Base-by-base conservation (phyloP, 1,140 invertebrate species). In the Rhynchophorus ferrugineus region DNA sequence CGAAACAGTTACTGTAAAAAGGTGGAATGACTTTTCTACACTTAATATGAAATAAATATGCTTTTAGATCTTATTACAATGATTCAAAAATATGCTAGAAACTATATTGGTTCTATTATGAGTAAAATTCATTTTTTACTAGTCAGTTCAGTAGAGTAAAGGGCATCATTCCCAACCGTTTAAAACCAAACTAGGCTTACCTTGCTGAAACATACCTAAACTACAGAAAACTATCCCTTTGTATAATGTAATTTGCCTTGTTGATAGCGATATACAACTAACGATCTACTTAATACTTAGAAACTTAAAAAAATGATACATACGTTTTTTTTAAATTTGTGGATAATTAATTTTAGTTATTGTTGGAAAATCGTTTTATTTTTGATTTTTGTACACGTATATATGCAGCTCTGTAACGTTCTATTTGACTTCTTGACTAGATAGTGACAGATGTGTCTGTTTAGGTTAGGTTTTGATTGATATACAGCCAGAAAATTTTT, bases 161-260 rank as follows among this genome's bases (percentile, higher is more conserved):
- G n/a, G n/a, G n/a, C n/a, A n/a, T n/a, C 50, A 39, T 53, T 43
- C 38, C 50, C 29, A 46, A 22, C 50, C 43, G 50, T 53, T 45
- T 38, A 53, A 53, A 53, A 42, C 50, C 50, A 43, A 17, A 36
- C 20, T 53, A 44, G 50, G 43, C 44, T 53, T 44, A 44, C 35
- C 50, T 53, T 53, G 50, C 50, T 46, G 43, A 46, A 54, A 54
- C 44, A 47, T 39, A 52, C 42, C 49, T 45, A 38, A 39, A 39
- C 49, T 45, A 38, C 43, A 45, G 17, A 52, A 45, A 16, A 11
- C 8, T 43, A 17, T 52, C 16, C 36, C 37, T 33, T 44, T 22
- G 39, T 17, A 44, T 52, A 33, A 52, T 52, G 43, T 52, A 52
- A 38, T 38, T n/a, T 54, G 52, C 52, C 52, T 54, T 54, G 52